These are phyloP conservation scores for Taeniopygia guttata DNA, from an alignment of 2,797 vertebrate genomes.

Conservation along the genomic window DNA sequence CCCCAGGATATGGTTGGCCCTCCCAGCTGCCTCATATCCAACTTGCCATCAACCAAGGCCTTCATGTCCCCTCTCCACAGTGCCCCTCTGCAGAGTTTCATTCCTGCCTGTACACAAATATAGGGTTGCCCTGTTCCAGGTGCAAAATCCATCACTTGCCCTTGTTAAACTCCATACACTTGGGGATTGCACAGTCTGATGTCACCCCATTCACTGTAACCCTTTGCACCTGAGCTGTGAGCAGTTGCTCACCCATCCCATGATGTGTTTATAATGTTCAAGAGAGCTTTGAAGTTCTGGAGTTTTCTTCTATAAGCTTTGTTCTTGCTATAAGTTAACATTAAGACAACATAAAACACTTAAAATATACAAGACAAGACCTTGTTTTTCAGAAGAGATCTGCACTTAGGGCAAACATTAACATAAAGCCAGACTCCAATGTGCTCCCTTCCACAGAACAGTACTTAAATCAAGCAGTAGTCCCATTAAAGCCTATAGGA, in stretches of 20 bases:
- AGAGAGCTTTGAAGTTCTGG: background rate
- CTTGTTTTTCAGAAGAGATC: background rate
- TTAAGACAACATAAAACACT: background rate
- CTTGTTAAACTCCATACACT: background rate
- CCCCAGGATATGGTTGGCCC: accelerated
- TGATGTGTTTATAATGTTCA: background rate
- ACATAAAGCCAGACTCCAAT: background rate
- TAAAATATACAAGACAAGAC: background rate
- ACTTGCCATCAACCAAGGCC: background rate
- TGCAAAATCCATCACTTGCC: background rate
- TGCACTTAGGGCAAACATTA: background rate
- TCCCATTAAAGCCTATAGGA: background rate
- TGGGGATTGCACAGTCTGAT: background rate
- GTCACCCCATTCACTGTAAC: no score
- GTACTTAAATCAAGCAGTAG: background rate
- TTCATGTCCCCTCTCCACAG: background rate
- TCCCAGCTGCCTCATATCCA: background rate
- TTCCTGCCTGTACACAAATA: background rate
- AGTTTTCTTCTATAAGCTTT: background rate
- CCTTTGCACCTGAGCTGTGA: accelerated
- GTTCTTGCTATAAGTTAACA: background rate
- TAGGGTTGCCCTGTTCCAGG: background rate
- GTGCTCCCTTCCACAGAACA: background rate
- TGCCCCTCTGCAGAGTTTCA: background rate
- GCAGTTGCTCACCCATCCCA: background rate